Conservation (phyloP, 2,113 vertebrate genomes). For the Pelecanoides urinatrix region DNA sequence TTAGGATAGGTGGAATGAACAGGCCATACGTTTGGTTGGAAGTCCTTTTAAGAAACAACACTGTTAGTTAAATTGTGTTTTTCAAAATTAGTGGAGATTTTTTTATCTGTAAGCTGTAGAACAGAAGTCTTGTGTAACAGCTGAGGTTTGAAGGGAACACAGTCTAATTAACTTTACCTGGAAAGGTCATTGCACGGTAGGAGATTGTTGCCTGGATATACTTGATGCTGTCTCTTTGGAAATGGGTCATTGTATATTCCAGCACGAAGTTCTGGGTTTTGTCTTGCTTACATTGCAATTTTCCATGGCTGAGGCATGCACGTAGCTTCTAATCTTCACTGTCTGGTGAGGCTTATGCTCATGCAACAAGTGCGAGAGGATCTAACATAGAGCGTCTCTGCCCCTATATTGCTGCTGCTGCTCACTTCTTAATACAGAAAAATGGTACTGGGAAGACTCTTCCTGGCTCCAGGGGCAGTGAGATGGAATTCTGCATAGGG, state of each 20-base stretch:
- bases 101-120: neutral
- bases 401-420: neutral
- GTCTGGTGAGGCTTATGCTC: neutral
- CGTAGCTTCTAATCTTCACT: neutral
- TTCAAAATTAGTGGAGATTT: neutral
- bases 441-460: neutral
- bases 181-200: neutral
- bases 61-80: neutral
- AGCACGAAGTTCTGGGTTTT: neutral
- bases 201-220: neutral
- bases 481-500: neutral
- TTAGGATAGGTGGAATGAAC: neutral
- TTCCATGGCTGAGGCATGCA: neutral
- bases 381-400: neutral
- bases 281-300: neutral
- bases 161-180: neutral
- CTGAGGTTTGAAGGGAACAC: neutral
- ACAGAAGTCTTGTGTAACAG: neutral
- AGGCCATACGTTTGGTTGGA: neutral
- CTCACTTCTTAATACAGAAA: neutral
- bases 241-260: neutral
- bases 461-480: neutral
- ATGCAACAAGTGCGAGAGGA: neutral
- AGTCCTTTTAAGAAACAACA: neutral
- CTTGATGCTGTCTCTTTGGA: neutral